A percentile compares a stretch with the other conserved stretches of the same genome.
phyloP scores from a whole-genome alignment of 2,888 invertebrate species.

The Odontocerum albicorne region DNA sequence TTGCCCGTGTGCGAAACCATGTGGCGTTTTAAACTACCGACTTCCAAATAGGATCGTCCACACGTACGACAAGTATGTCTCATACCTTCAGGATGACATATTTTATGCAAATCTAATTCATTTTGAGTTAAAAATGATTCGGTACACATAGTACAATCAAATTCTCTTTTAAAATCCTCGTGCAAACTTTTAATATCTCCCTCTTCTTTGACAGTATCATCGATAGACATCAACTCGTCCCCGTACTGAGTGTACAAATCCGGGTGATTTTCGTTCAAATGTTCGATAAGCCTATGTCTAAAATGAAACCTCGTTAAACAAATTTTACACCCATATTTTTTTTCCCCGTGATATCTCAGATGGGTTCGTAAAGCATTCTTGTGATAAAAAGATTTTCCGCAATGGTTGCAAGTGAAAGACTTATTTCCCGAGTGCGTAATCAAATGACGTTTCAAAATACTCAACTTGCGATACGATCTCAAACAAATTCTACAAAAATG shows the following conservation, averaged over 20 bases:
- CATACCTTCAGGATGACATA: conserved; percentile 25
- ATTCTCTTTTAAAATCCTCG: conserved; percentile 2
- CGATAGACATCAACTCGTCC: conserved; percentile 1
- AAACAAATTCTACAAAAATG: conserved; percentile 28
- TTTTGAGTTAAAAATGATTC: conserved; percentile 15
- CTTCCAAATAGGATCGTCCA: conserved; percentile 23
- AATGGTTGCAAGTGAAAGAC: conserved; percentile 13
- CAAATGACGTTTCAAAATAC: conserved; percentile 25
- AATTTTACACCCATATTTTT: conserved; percentile 10
- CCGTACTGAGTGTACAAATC: not conserved
- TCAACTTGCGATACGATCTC: conserved; percentile 23
- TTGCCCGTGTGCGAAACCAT: conserved; percentile 26
- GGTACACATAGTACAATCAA: conserved; percentile 31
- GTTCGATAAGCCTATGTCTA: conserved; percentile 19
- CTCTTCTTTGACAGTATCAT: not conserved
- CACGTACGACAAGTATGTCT: conserved; percentile 27
- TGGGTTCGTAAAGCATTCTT: conserved; percentile 20
- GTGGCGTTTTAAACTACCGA: conserved; percentile 28
- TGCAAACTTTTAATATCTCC: not conserved
- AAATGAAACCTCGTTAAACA: conserved; percentile 23
- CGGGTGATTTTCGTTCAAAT: conserved; percentile 21
- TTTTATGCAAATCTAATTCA: conserved; percentile 22
- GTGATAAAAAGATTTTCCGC: conserved; percentile 23
- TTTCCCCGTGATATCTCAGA: conserved; percentile 23
- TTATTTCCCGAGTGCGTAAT: conserved; percentile 19